Conservation (phyloP, 1,140 invertebrate species). For the Aphelinus atriplicis region DNA sequence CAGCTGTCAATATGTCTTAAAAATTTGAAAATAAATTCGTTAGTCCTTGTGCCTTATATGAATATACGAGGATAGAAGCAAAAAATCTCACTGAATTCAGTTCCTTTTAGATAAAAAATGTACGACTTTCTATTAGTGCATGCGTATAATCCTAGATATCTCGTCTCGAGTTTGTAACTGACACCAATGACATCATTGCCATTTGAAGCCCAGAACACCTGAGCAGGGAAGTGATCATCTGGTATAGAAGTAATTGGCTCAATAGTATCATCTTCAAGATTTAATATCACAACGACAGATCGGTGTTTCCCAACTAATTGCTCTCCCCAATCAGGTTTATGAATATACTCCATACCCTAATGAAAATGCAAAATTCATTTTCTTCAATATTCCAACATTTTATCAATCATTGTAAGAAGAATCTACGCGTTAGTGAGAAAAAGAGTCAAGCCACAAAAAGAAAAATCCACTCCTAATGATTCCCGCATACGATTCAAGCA, state of each 20-base stretch:
- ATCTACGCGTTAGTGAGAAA: constrained; percentile 33
- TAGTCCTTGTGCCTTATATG: too few species aligned
- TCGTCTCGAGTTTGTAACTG: constrained; percentile 73
- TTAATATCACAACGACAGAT: constrained; percentile 76
- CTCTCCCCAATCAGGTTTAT: constrained; percentile 84
- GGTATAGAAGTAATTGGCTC: constrained; percentile 69
- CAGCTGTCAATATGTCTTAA: constrained; percentile 59
- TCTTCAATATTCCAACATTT: constrained; percentile 42
- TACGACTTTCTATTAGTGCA: constrained; percentile 79
- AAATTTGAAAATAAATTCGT: neutral
- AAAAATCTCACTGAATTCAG: constrained; percentile 64
- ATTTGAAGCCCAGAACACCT: constrained; percentile 73
- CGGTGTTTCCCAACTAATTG: constrained; percentile 74
- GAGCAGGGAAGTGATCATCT: constrained; percentile 71
- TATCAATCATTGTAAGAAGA: constrained; percentile 77
- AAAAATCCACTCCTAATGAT: constrained; percentile 67
- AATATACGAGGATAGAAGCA: too few species aligned
- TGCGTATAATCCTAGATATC: constrained; percentile 80
- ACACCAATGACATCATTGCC: constrained; percentile 76
- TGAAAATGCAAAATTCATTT: constrained; percentile 28
- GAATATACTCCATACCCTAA: constrained; percentile 79
- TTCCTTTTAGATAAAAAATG: constrained; percentile 70
- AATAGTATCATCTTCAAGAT: constrained; percentile 70
- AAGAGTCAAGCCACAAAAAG: too few species aligned
- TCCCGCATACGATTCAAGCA: too few species aligned